Percentiles rank a stretch among this genome's conserved stretches.
Evolutionary conservation across 1,140 invertebrate species (phyloP).

Genomic region (Polypedilum pembai): DNA sequence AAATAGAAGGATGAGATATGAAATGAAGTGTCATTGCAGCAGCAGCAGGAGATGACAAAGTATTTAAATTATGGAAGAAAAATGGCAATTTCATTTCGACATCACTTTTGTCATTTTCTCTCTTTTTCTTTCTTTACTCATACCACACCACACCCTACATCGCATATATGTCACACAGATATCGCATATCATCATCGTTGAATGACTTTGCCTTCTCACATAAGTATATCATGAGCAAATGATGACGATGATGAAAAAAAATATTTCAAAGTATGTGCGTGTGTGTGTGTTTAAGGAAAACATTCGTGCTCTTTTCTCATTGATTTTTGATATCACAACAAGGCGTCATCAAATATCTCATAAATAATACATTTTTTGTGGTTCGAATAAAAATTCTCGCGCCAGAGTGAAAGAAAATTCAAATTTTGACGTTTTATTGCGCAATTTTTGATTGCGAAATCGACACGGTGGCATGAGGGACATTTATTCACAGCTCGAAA

Average conservation of each 20-base stretch:
- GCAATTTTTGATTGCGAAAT: not conserved
- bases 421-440: not conserved
- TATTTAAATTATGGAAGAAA: slow-evolving; percentile 24
- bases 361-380: slow-evolving; percentile 12
- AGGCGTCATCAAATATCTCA: slow-evolving; percentile 13
- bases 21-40: slow-evolving; percentile 7
- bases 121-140: too few species aligned
- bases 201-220: not conserved
- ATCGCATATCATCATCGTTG: not conserved
- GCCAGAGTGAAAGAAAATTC: not conserved
- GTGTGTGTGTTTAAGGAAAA: not conserved
- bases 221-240: not conserved
- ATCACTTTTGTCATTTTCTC: slow-evolving; percentile 18
- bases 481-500: not conserved
- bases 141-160: not conserved
- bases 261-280: not conserved
- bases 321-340: not conserved
- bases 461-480: not conserved
- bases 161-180: not conserved
- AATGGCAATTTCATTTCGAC: slow-evolving; percentile 21
- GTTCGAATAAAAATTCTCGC: not conserved
- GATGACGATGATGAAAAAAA: not conserved
- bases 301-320: not conserved
- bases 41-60: slow-evolving; percentile 20
- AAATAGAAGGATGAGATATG: slow-evolving; percentile 10